Percentiles rank a stretch among this genome's conserved stretches.
phyloP scores from a whole-genome alignment of 1,140 invertebrate genomes.

The Paraescarpia echinospica region DNA sequence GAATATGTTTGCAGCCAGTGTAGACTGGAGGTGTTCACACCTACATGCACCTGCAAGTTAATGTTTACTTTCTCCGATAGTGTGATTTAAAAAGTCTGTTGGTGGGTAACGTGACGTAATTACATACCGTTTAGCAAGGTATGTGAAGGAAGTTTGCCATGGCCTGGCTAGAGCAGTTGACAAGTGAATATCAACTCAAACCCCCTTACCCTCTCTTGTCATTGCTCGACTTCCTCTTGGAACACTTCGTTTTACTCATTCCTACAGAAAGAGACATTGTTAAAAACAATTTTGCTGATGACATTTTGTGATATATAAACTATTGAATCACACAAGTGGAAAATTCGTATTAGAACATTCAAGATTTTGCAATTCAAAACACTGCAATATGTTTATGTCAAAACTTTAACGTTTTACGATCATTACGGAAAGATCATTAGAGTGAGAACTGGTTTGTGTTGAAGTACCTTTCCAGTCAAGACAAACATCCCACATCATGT shows the following conservation, averaged over 20 bases:
- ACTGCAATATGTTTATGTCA: too few species aligned
- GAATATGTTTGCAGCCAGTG: too few species aligned
- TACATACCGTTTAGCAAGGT: too few species aligned
- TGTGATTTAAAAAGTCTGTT: too few species aligned
- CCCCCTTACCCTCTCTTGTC: neutral
- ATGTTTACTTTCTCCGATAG: too few species aligned
- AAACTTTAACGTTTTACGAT: too few species aligned
- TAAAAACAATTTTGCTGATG: neutral
- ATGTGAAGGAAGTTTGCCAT: neutral
- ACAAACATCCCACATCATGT: conserved; percentile 63
- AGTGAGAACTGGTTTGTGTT: too few species aligned
- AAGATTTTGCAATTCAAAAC: neutral
- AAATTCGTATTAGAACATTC: too few species aligned
- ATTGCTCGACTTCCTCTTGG: neutral
- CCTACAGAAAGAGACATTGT: neutral
- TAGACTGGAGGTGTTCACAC: too few species aligned
- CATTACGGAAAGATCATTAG: too few species aligned
- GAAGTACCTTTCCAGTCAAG: conserved; percentile 82
- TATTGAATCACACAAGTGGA: neutral
- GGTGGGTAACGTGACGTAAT: too few species aligned
- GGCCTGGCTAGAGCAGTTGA: neutral
- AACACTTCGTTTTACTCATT: neutral
- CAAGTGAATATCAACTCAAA: neutral
- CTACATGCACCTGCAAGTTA: too few species aligned
- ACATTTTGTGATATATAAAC: neutral